These are phyloP conservation scores for Pelvicachromis taeniatus DNA, from an alignment of 2,113 vertebrate species.

Conservation along the genomic window DNA sequence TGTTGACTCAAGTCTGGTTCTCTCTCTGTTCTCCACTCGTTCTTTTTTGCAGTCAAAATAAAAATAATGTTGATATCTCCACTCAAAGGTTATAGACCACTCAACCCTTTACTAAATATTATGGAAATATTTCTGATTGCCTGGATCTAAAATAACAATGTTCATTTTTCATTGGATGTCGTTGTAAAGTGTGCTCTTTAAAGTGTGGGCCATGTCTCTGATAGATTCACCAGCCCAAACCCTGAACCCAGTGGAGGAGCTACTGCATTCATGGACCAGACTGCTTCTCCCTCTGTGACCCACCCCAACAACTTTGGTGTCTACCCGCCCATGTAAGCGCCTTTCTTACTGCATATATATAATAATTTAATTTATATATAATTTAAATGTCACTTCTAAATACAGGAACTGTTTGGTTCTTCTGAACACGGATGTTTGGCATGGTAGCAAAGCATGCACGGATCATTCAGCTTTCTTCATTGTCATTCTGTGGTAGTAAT, in stretches of 20 bases:
- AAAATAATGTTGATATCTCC: background rate
- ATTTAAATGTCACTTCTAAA: too few species aligned
- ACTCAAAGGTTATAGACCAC: background rate
- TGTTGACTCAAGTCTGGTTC: background rate
- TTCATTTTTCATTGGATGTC: background rate
- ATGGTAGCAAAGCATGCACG: background rate
- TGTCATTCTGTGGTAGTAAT: too few species aligned
- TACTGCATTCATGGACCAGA: slow-evolving; percentile 88
- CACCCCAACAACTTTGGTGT: slow-evolving; percentile 79
- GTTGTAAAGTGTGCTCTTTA: background rate
- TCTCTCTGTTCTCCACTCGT: background rate
- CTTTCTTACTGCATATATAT: background rate
- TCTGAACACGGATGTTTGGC: background rate
- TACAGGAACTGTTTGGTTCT: background rate
- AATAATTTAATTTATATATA: too few species aligned
- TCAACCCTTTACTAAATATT: background rate
- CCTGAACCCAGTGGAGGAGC: slow-evolving; percentile 76
- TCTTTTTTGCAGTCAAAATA: background rate
- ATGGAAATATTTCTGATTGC: background rate
- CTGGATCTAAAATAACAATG: background rate
- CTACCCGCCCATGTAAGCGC: slow-evolving; percentile 83
- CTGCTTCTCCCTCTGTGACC: slow-evolving; percentile 79
- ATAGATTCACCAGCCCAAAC: slow-evolving; percentile 82
- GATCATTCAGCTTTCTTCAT: too few species aligned
- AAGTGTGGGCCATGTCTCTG: background rate